Evolutionary conservation across 2,113 vertebrate genomes (phyloP), one percentile per base, ranked within the genome.

Genomic region (Lampris incognitus): DNA sequence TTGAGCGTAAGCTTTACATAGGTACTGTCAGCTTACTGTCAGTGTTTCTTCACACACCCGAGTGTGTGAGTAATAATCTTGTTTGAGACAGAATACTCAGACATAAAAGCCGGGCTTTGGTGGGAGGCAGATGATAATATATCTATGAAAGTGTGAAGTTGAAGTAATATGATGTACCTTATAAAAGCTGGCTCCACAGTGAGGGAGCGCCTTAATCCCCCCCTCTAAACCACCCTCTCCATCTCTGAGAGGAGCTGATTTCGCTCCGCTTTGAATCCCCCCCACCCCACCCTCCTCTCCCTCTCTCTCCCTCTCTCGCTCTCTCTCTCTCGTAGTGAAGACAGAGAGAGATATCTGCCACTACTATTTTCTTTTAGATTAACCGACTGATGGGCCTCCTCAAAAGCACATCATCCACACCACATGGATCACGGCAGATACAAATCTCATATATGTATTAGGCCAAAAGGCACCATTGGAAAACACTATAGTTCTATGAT

Each of bases 291-390:
- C 46, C 5, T 37, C 0, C 9, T 10, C 48, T 38, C 37, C 4
- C 63, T n/a, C 51, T 58, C 66, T 58, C 56, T 72, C 76, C 61
- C 48, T 37, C 50, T 48, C 8, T n/a, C 66, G 36, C 72, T 60
- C 48, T 66, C 66, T 60, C 66, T 84, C 65, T 84, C 88, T 90
- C 84, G 79, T 90, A 84, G 85, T 76, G 73, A 75, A 85, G 83
- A 85, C 38, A 40, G 81, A 75, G 79, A 38, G 72, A 83, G 83
- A 79, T 84, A 89, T 89, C 83, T 79, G 83, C 56, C 2, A 42
- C 75, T 64, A 83, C 81, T 91, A 91, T 91, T 93, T 93, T 91
- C 85, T 91, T 91, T 91, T 72, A 91, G 90, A 92, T 91, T 91
- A 89, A 87, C 88, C 87, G 89, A 88, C 85, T 89, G 87, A 92